These are phyloP conservation scores for Drosophila rufa DNA, from an alignment of 1,140 invertebrate species.

Conservation along the genomic window DNA sequence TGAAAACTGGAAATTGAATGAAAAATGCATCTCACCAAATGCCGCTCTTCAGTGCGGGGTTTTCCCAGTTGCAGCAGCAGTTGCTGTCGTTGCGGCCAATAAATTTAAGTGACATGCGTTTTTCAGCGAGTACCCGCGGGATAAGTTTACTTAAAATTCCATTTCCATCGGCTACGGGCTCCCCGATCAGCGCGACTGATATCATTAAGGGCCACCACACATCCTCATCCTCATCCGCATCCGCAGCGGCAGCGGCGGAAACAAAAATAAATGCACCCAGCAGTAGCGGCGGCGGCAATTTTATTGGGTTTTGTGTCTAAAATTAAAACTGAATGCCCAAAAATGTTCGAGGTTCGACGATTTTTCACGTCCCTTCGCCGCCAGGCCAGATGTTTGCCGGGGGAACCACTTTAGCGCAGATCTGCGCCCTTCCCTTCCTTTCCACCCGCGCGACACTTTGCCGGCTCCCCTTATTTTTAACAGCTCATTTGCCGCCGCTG, in stretches of 20 bases:
- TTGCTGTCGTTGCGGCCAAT: conserved; percentile 72
- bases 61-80: conserved; percentile 38
- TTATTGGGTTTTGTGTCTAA: conserved; percentile 67
- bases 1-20: conserved; percentile 77
- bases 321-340: conserved; percentile 69
- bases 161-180: conserved; percentile 65
- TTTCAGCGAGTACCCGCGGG: conserved; percentile 81
- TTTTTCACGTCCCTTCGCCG: conserved; percentile 49
- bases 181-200: conserved; percentile 66
- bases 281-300: conserved; percentile 30
- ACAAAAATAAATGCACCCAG: conserved; percentile 61
- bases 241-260: conserved; percentile 52
- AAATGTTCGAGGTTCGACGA: conserved; percentile 40
- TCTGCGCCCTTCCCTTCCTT: conserved; percentile 12
- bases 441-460: conserved; percentile 60
- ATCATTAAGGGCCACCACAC: conserved; percentile 70
- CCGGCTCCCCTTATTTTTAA: conserved; percentile 43
- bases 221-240: conserved; percentile 59
- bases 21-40: conserved; percentile 77
- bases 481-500: conserved; percentile 71
- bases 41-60: conserved; percentile 32
- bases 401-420: conserved; percentile 58
- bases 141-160: conserved; percentile 77
- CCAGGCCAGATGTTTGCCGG: conserved; percentile 24
- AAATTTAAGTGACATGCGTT: conserved; percentile 83